Percentiles rank a stretch among this genome's conserved stretches.
phyloP scores from a whole-genome alignment of 1,140 invertebrate species.

The Apis dorsata region DNA sequence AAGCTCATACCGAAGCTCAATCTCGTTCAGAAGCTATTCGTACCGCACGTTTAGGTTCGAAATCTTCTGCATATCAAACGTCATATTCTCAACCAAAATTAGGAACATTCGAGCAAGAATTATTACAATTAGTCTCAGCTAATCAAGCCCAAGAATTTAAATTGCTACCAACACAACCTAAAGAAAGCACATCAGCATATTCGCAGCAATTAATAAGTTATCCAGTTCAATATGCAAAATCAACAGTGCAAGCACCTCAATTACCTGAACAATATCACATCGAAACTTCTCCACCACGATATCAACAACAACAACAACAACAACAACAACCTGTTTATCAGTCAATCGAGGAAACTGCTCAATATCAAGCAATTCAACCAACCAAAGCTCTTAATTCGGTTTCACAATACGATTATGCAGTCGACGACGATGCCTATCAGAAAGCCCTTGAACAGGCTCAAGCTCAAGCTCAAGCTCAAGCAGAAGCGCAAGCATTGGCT shows the following conservation, averaged over 20 bases:
- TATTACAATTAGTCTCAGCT: conserved; percentile 73
- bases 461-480: conserved; percentile 64
- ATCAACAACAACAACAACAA: conserved; percentile 58
- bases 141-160: conserved; percentile 77
- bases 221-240: conserved; percentile 65
- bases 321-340: conserved; percentile 56
- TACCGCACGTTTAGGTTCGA: conserved; percentile 61
- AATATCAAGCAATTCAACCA: conserved; percentile 64
- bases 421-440: conserved; percentile 60
- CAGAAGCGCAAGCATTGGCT: conserved; percentile 73
- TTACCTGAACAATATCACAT: conserved; percentile 76
- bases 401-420: conserved; percentile 71
- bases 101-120: conserved; percentile 75
- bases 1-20: conserved; percentile 69
- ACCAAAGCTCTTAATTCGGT: conserved; percentile 58
- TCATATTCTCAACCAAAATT: conserved; percentile 69
- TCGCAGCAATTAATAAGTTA: conserved; percentile 63
- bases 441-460: conserved; percentile 63
- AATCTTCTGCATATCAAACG: conserved; percentile 63
- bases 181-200: conserved; percentile 61
- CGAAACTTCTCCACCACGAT: conserved; percentile 73
- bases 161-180: conserved; percentile 63
- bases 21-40: conserved; percentile 66
- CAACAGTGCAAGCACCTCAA: conserved; percentile 55
- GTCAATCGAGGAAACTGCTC: conserved; percentile 64